Percentiles rank a stretch among this genome's conserved stretches.
These are phyloP conservation scores for Metellina segmentata DNA, from an alignment of 2,888 invertebrate species.

Conservation along the genomic window DNA sequence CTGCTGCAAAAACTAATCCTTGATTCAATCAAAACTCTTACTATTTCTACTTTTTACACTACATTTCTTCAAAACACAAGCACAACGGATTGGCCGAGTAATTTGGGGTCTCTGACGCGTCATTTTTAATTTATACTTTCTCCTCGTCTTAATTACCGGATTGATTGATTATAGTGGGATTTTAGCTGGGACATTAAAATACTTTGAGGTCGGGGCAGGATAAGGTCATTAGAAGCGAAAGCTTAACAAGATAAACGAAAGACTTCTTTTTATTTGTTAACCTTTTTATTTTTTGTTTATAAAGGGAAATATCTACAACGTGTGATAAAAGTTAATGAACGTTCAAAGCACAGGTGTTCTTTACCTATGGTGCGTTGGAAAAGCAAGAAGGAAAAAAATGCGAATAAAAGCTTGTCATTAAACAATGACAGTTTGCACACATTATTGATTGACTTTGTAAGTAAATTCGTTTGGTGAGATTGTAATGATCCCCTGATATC, in stretches of 20 bases:
- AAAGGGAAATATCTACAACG: constrained; percentile 9
- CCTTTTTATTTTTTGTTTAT: background rate
- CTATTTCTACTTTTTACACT: background rate
- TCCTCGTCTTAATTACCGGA: constrained; percentile 41
- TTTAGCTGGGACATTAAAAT: constrained; percentile 52
- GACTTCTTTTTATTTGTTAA: constrained; percentile 6
- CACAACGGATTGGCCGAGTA: background rate
- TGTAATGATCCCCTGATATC: too few relatives aligned
- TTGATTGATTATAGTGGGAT: constrained; percentile 56
- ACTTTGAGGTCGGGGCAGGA: constrained; percentile 51
- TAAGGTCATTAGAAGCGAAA: constrained; percentile 48
- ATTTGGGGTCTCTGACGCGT: background rate
- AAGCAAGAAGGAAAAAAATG: background rate
- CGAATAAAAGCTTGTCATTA: background rate
- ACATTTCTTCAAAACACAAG: background rate
- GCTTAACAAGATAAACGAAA: constrained; percentile 56
- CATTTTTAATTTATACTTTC: constrained; percentile 50
- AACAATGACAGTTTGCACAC: constrained; percentile 9
- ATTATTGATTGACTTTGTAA: background rate
- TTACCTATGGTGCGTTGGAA: background rate
- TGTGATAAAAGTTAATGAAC: constrained; percentile 58
- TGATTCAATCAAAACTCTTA: background rate
- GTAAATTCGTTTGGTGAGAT: too few relatives aligned
- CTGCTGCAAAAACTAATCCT: background rate
- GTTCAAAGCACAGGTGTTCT: constrained; percentile 23